These are phyloP conservation scores for Allolobophora icterica DNA, from an alignment of 2,888 invertebrate species.

Conservation along the genomic window DNA sequence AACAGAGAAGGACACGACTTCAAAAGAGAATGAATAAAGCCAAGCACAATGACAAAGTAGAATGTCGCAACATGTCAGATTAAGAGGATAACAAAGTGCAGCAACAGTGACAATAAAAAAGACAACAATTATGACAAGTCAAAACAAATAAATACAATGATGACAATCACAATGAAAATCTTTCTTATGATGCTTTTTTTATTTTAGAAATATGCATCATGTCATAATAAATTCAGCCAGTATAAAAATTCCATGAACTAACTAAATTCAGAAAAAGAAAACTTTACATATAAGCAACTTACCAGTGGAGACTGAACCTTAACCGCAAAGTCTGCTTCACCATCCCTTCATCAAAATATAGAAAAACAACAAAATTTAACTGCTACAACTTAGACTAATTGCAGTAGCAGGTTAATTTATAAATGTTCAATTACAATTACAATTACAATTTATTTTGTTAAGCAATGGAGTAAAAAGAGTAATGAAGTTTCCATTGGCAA, in stretches of 20 bases:
- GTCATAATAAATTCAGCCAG: neutral
- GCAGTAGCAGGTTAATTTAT: neutral
- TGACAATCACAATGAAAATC: neutral
- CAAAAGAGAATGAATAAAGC: neutral
- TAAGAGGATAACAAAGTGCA: neutral
- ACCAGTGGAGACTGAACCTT: conserved; percentile 20
- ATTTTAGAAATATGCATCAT: neutral
- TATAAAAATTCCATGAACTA: neutral
- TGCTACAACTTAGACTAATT: neutral
- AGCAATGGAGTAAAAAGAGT: no score
- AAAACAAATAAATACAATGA: neutral
- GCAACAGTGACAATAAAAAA: neutral
- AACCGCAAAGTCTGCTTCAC: neutral
- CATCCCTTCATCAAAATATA: neutral
- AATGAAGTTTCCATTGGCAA: no score
- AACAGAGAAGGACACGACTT: neutral
- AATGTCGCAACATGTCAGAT: neutral
- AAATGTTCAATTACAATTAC: no score
- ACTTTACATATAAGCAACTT: neutral
- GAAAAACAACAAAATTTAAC: neutral
- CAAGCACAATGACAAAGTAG: neutral
- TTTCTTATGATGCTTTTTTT: neutral
- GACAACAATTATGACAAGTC: neutral
- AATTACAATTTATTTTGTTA: no score
- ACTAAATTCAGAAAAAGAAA: neutral